Percentiles rank a stretch among this genome's conserved stretches.
phyloP scores from a whole-genome alignment of 2,113 vertebrate species.

The Colius striatus region DNA sequence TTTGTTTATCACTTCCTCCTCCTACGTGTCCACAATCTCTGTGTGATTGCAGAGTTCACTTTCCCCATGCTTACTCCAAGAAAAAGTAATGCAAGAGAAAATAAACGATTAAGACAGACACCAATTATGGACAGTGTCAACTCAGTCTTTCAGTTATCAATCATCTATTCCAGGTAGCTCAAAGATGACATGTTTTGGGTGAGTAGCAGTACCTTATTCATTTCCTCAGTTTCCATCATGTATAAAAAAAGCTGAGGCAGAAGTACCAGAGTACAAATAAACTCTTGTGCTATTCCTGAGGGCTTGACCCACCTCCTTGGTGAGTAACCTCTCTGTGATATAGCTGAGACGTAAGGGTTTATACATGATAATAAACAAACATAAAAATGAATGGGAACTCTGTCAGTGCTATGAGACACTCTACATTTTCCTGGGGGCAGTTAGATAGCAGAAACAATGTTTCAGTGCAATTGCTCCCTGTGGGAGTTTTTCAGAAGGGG shows the following conservation, averaged over 20 bases:
- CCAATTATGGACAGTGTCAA: not conserved
- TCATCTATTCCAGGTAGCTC: not conserved
- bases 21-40: not conserved
- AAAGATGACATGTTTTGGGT: not conserved
- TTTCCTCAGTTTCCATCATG: not conserved
- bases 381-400: not conserved
- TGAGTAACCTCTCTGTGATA: not conserved
- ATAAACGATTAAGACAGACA: not conserved
- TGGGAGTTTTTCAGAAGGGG: not conserved
- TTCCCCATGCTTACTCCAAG: not conserved
- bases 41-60: not conserved
- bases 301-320: not conserved
- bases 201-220: not conserved
- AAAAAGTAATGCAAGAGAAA: not conserved
- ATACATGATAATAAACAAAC: not conserved
- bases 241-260: not conserved
- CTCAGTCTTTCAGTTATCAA: not conserved
- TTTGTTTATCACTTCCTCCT: not conserved
- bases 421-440: not conserved
- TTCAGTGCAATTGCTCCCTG: not conserved
- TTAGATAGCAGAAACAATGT: not conserved
- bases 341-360: not conserved
- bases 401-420: not conserved
- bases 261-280: not conserved
- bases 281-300: not conserved